These are phyloP conservation scores for Cirrhinus mrigala DNA, from an alignment of 2,797 vertebrate species.

Conservation along the genomic window DNA sequence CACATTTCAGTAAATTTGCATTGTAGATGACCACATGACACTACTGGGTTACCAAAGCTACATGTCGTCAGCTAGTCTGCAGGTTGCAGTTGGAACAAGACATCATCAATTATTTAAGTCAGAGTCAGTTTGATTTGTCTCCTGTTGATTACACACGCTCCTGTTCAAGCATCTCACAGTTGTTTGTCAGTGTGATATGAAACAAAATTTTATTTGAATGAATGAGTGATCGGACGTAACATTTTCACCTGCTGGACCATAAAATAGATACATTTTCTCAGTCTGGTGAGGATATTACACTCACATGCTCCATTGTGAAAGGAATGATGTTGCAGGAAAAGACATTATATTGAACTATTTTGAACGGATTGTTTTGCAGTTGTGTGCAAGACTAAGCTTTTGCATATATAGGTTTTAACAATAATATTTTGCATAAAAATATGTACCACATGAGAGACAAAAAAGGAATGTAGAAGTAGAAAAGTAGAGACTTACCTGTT, in stretches of 20 bases:
- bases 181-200: neutral
- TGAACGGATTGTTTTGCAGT: neutral
- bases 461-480: neutral
- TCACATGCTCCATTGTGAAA: neutral
- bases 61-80: constrained; percentile 56
- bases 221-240: neutral
- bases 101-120: constrained; percentile 71
- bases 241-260: neutral
- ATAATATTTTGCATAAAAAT: neutral
- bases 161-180: neutral
- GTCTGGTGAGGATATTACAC: neutral
- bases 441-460: neutral
- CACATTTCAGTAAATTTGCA: constrained; percentile 39
- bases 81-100: constrained; percentile 59
- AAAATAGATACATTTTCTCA: neutral
- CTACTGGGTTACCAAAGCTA: constrained; percentile 45
- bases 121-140: constrained; percentile 43
- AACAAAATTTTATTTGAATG: neutral
- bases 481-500: neutral
- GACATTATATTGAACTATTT: neutral
- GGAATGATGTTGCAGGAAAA: neutral
- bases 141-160: constrained; percentile 3
- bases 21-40: constrained; percentile 45
- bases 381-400: neutral
- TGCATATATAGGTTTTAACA: neutral